Base-by-base conservation (phyloP, 1,140 invertebrate genomes). In the Eciton burchellii region DNA sequence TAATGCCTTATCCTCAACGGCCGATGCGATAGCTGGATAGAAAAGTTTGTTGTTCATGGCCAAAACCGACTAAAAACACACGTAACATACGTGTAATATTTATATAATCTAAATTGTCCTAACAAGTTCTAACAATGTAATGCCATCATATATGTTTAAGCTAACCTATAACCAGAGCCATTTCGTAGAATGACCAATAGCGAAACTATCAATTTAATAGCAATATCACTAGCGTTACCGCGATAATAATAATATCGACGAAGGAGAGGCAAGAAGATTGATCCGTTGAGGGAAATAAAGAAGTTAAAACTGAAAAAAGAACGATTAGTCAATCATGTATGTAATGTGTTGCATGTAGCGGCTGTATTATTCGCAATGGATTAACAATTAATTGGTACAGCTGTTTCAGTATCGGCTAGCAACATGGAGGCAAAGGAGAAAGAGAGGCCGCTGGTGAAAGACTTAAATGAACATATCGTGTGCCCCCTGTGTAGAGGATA, bases 401-500 rank as follows among this genome's bases (percentile, higher is more conserved):
- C 76, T 88, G 86, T 88, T 88, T 88, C 87, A 89, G 87, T 71
- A 63, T 26, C 41, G 57, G 72, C 41, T 19, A 71, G 54, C 77
- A 56, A 68, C 86, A 89, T 89, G 86, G 70, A 92, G 88, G 59
- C 81, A 29, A 81, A 77, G 59, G 85, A 85, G 72, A 89, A 71
- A 63, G 87, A 89, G 62, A 93, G 92, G 73, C 92, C 91, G 45
- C 82, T 90, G 82, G 87, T 95, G 16, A 93, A 91, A 82, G 96
- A 97, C 59, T 92, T 98, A 70, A 97, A 97, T 90, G 94, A 95
- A n/a, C 95, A 96, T 90, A 93, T 98, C 60, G 95, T 95, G 11
- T 98, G 97, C 92, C 94, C 94, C 5, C 92, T 98, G 3, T 98
- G 97, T 91, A 95, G 95, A 62, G 97, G 97, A 35, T 98, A 98